A percentile compares a stretch with the other conserved stretches of the same genome.
Conservation (phyloP, 2,797 vertebrate genomes). For the Melanogrammus aeglefinus region DNA sequence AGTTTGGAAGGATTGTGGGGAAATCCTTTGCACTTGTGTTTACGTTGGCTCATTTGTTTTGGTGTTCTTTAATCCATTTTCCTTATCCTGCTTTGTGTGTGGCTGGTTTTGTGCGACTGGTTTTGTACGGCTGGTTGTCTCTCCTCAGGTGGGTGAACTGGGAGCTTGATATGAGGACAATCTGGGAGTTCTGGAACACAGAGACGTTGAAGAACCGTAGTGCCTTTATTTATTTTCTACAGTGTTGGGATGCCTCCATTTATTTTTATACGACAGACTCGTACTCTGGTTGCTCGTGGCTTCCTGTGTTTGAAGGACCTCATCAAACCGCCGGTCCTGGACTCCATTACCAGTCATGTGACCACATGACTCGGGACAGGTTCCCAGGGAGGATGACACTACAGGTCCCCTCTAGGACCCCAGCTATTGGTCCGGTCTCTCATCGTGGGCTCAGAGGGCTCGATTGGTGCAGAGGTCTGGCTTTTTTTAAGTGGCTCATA, state of each 20-base stretch:
- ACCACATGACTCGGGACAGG: background rate
- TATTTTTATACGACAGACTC: conserved; percentile 20
- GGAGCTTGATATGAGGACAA: conserved; percentile 45
- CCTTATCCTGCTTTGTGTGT: background rate
- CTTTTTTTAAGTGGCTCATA: background rate
- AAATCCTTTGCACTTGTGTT: background rate
- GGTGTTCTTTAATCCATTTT: background rate
- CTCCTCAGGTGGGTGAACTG: conserved; percentile 31
- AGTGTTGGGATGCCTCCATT: conserved; percentile 27
- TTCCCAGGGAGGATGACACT: background rate
- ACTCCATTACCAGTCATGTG: background rate
- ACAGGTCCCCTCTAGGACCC: background rate
- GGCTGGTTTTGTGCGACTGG: background rate
- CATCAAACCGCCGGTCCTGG: background rate
- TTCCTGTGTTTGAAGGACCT: background rate
- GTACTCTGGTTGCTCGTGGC: conserved; percentile 14
- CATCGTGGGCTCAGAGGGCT: background rate
- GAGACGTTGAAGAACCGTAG: conserved; percentile 57
- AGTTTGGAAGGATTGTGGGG: background rate
- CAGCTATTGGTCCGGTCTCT: background rate
- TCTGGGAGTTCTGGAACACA: conserved; percentile 44
- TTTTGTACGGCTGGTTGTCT: conserved; percentile 11
- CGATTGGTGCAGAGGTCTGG: background rate
- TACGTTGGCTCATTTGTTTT: background rate
- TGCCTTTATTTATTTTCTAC: conserved; percentile 69